Percentiles rank a stretch among this genome's conserved stretches.
These are phyloP conservation scores for Gopherus flavomarginatus DNA, from an alignment of 2,113 vertebrate species.

Conservation along the genomic window DNA sequence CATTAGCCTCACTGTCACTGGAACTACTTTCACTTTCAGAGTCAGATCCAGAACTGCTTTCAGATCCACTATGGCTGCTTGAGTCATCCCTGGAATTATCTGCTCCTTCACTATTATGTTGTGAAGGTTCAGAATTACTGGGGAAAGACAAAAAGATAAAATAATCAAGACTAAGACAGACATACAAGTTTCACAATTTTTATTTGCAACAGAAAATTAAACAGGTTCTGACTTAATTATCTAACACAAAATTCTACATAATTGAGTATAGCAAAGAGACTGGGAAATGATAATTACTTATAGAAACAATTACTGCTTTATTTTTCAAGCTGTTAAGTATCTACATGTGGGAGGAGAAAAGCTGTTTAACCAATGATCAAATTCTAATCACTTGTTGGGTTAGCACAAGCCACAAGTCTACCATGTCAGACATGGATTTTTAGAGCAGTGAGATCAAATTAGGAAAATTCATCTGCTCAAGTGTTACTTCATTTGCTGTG, in stretches of 20 bases:
- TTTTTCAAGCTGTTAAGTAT: neutral
- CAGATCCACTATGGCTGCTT: slow-evolving; percentile 96
- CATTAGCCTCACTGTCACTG: slow-evolving; percentile 96
- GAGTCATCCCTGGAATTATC: slow-evolving; percentile 94
- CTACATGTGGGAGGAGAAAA: neutral
- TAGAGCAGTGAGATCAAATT: neutral
- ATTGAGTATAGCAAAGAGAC: neutral
- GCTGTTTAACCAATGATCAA: neutral
- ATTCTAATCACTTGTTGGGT: neutral
- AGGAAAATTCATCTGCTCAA: slow-evolving; percentile 3
- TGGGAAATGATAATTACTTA: neutral
- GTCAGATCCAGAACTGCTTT: slow-evolving; percentile 98
- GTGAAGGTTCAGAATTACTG: slow-evolving; percentile 87
- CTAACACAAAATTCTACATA: fast-evolving
- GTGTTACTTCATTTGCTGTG: neutral
- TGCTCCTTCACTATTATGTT: slow-evolving; percentile 91
- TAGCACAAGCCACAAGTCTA: neutral
- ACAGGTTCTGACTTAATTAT: neutral
- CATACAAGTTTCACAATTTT: neutral
- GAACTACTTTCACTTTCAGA: slow-evolving; percentile 98
- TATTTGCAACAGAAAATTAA: neutral
- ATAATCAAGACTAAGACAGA: neutral
- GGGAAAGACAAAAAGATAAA: slow-evolving; percentile 21
- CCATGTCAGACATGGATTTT: neutral
- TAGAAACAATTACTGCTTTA: neutral